Conservation (phyloP, 2,113 vertebrate species). For the Budorcas taxicolor region DNA sequence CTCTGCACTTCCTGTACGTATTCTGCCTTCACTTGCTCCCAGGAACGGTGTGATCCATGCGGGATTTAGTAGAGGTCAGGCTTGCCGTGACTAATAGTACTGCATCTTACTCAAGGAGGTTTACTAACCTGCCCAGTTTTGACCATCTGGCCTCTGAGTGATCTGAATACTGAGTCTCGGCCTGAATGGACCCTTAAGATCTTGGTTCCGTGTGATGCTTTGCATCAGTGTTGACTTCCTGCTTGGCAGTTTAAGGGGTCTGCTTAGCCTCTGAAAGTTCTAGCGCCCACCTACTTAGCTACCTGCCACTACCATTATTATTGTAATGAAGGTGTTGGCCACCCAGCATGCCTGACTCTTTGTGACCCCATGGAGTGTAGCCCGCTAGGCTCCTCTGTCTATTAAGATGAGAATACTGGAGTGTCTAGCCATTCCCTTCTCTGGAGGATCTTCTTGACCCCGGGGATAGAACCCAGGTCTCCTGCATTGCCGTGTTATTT, state of each 20-base stretch:
- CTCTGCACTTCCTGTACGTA: too few relatives aligned
- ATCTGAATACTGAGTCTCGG: background rate
- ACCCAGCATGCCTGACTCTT: background rate
- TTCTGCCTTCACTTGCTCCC: background rate
- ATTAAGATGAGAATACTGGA: background rate
- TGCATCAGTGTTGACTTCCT: background rate
- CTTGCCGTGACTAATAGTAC: fast-evolving
- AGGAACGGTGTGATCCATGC: fast-evolving
- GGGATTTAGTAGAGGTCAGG: background rate
- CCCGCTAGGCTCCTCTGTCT: background rate
- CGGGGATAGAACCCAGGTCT: background rate
- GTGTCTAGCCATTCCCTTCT: background rate
- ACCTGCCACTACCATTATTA: background rate
- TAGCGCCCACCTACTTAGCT: background rate
- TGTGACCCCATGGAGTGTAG: background rate
- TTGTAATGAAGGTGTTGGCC: background rate
- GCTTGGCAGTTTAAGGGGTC: background rate
- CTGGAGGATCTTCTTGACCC: background rate
- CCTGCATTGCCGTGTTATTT: background rate
- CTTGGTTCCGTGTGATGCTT: too few relatives aligned
- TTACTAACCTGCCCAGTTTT: background rate
- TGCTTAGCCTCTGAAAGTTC: background rate
- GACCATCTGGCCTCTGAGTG: background rate
- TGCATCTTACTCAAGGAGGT: too few relatives aligned
- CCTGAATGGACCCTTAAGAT: background rate